Evolutionary conservation across 1,140 invertebrate genomes (phyloP).

Genomic region (Pinna nobilis): DNA sequence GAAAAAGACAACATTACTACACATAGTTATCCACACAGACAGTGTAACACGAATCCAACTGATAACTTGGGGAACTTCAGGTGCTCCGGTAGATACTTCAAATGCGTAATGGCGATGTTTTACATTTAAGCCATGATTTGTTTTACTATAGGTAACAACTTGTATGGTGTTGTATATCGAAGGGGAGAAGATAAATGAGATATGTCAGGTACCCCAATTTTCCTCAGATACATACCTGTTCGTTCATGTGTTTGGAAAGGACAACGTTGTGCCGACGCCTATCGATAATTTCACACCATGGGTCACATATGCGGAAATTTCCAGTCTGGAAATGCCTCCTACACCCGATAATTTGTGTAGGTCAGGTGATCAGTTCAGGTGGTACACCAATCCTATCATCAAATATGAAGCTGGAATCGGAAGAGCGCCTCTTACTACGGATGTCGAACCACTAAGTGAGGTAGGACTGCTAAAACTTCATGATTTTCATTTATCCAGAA

Average conservation of each 20-base stretch:
- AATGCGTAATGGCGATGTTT: no score
- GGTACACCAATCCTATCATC: slow-evolving; percentile 45
- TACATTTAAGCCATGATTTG: no score
- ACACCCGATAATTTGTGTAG: slow-evolving; percentile 32
- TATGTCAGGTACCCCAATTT: slow-evolving; percentile 52
- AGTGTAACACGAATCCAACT: no score
- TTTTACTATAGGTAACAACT: no score
- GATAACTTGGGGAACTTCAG: no score
- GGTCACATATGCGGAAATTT: slow-evolving; percentile 39
- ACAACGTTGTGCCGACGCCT: slow-evolving; percentile 40
- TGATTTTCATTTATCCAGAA: neutral
- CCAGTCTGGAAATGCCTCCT: slow-evolving; percentile 45
- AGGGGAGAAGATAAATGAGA: slow-evolving; percentile 11
- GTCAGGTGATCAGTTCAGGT: slow-evolving; percentile 48
- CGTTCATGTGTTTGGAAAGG: slow-evolving; percentile 48
- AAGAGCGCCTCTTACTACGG: slow-evolving; percentile 6
- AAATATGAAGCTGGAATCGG: slow-evolving; percentile 53
- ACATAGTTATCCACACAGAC: no score
- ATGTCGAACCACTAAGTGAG: slow-evolving; percentile 35
- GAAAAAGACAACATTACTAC: no score
- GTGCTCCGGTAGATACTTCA: no score
- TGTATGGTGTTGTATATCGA: slow-evolving; percentile 46
- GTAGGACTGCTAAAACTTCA: slow-evolving; percentile 10
- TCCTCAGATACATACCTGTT: slow-evolving; percentile 34
- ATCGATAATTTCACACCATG: slow-evolving; percentile 30